Evolutionary conservation across 2,113 vertebrate species (phyloP), one percentile per base, ranked within the genome.

Genomic region (Pterocles burchelli): DNA sequence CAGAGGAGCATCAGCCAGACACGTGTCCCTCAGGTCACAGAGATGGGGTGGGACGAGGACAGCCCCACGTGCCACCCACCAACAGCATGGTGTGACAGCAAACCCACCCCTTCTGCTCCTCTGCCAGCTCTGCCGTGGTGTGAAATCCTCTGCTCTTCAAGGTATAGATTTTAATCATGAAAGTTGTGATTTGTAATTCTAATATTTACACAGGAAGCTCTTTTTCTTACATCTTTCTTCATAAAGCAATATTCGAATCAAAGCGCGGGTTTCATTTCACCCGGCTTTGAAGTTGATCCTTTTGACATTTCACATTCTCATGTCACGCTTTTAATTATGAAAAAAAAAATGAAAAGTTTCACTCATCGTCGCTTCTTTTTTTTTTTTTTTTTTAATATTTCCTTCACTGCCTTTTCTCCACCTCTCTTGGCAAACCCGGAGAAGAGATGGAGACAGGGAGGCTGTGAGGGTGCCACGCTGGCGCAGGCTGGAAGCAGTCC

Each of bases 261-360:
- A 94, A 96, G 94, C 36, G 82, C 4, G 3, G 55, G 88, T 90
- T 96, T 95, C 95, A 93, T 93, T 96, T 93, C 93, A 26, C 14
- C 15, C 55, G 55, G 88, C 92, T 96, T 97, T 97, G 95, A 96
- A 94, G 95, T 70, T 94, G 86, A 95, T 95, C 94, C 88, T 84
- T 96, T 86, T 94, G 96, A 95, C 96, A 95, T 90, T 93, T 94
- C 83, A 92, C 75, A 89, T 96, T 86, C 93, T 77, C 90, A 43
- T 86, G 88, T 74, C 88, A 94, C 0, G 4, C n/a, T 84, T 90
- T 86, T 96, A 92, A 95, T 94, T 90, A 93, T 8, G 36, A 68
- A 52, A 63, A 83, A 83, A 70, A 54, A 70, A 51, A 74, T 74
- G 72, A 74, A 41, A 82, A 76, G 75, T 71, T 92, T 71, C 88